Base-by-base conservation (phyloP, 2,888 invertebrate genomes). In the Gasteruption jaculator region DNA sequence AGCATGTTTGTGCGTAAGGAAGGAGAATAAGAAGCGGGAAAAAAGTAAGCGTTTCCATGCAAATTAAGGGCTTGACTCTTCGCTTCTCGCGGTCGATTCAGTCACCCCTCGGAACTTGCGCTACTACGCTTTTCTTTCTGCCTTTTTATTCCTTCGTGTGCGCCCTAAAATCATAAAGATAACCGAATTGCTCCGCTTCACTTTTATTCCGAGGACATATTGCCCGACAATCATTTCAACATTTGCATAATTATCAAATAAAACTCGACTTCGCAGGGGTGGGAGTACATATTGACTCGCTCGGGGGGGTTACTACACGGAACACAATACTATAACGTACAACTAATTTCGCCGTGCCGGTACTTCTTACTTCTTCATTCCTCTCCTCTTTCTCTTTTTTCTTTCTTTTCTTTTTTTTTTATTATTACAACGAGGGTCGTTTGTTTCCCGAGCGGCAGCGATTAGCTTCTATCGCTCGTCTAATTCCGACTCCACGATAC, bases 201-300 rank as follows among this genome's bases (percentile, higher is more conserved):
- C 60, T 68, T 65, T 68, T 63, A 63, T 65, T 68, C 62, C 58
- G 46, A 54, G 63, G 66, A 66, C 68, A 64, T 66, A 66, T 66
- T 68, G 68, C 63, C 60, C 65, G 67, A 68, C 68, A 69, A 69
- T 70, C 68, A 66, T 68, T 68, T 52, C 48, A 38, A 51, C 60
- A 70, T 70, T 70, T 70, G 58, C 70, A 70, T 70, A 69, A 70
- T 69, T 70, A 68, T 69, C 68, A 57, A 70, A 69, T 70, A 68
- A 68, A 69, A 64, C 50, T 51, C 45, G 42, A 39, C 33, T 29
- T 36, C 20, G 38, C 16, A 18, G 32, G 74, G 74, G 74, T 73
- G 75, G 74, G 74, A 75, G 76, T 74, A 74, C 19, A 38, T 31
- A 30, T 10, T n/a, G 74, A 75, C 75, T n/a, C n/a, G n/a, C n/a